Evolutionary conservation across 2,888 invertebrate species (phyloP).

Genomic region (Agapostemon virescens): DNA sequence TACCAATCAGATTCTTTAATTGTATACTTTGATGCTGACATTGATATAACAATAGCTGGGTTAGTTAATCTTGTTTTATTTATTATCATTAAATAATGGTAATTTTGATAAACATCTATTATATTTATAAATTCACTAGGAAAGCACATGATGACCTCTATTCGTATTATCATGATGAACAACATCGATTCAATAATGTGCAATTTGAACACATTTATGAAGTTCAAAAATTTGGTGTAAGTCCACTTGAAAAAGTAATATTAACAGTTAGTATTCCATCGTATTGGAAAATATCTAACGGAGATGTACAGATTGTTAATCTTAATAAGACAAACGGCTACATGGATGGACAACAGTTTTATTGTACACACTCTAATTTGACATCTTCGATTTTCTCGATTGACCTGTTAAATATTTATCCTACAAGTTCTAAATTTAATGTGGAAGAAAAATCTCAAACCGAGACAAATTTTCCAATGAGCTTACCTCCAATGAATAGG

Average conservation of each 20-base stretch:
- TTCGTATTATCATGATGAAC: slow-evolving; percentile 72
- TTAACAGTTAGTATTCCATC: slow-evolving; percentile 77
- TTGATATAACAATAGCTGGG: slow-evolving; percentile 79
- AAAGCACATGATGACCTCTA: slow-evolving; percentile 77
- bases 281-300: slow-evolving; percentile 48
- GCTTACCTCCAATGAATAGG: slow-evolving; percentile 58
- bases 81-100: neutral
- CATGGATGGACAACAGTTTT: slow-evolving; percentile 62
- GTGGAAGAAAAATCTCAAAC: slow-evolving; percentile 44
- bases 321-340: slow-evolving; percentile 61
- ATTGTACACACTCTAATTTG: slow-evolving; percentile 47
- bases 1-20: slow-evolving; percentile 65
- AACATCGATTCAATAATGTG: slow-evolving; percentile 70
- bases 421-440: neutral
- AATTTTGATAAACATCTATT: slow-evolving; percentile 4
- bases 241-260: slow-evolving; percentile 77
- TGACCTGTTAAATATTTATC: neutral
- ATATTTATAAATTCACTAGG: slow-evolving; percentile 60
- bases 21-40: slow-evolving; percentile 75
- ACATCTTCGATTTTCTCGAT: neutral
- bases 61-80: slow-evolving; percentile 63
- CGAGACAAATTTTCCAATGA: slow-evolving; percentile 42
- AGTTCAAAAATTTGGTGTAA: slow-evolving; percentile 78
- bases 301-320: slow-evolving; percentile 60
- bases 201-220: slow-evolving; percentile 75